Conservation (phyloP, 2,113 vertebrate species). For the Parotia lawesii region DNA sequence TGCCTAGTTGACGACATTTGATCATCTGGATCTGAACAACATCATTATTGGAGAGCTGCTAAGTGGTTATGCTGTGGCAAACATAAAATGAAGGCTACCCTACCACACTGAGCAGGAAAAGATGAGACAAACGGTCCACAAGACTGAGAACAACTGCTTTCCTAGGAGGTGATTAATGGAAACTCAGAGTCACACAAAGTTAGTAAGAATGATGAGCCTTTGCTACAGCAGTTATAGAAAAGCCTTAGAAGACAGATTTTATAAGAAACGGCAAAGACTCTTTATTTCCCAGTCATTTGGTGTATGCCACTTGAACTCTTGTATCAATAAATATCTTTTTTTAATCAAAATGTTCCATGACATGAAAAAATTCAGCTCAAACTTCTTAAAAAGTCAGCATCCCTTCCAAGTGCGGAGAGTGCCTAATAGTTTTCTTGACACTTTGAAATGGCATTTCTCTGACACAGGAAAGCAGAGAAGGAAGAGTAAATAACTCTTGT, state of each 20-base stretch:
- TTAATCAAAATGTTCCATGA: background rate
- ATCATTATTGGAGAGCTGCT: background rate
- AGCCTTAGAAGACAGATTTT: background rate
- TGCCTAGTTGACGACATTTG: background rate
- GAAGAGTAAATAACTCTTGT: background rate
- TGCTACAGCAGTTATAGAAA: background rate
- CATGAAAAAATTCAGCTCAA: background rate
- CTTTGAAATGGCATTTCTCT: background rate
- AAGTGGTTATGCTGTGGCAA: background rate
- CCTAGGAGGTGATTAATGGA: slow-evolving; percentile 6
- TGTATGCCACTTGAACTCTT: background rate
- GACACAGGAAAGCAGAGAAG: background rate
- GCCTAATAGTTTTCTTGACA: background rate
- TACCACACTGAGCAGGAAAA: background rate
- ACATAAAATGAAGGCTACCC: background rate
- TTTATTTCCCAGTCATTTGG: background rate
- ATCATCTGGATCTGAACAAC: background rate
- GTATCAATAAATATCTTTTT: background rate
- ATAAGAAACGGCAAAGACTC: background rate
- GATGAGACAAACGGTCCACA: background rate
- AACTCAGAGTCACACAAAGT: background rate
- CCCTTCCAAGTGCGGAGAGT: background rate
- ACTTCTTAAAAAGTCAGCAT: background rate
- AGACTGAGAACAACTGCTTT: background rate
- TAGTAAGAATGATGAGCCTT: background rate